Evolutionary conservation across 35 echinoderm and acorn worm genomes (phyloP).

Genomic region (Hemicentrotus pulcherrimus): DNA sequence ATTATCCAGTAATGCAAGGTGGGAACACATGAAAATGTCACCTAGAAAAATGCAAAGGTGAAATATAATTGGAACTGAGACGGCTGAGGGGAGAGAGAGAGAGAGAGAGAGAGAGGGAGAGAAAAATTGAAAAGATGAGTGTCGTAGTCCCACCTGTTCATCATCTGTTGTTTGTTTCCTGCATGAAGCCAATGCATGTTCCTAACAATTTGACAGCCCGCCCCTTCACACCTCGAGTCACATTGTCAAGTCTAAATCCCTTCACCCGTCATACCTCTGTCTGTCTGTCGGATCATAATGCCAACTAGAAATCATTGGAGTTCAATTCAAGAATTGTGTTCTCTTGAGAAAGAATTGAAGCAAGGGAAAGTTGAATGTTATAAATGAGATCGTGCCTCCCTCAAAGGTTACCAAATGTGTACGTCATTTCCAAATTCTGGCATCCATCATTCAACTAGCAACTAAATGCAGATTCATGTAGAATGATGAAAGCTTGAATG

Average conservation of each 20-base stretch:
- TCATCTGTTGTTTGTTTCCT: slow-evolving; percentile 11
- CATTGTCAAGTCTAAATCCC: not conserved
- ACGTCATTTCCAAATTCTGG: no score
- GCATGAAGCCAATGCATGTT: not conserved
- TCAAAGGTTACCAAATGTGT: no score
- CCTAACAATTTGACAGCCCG: not conserved
- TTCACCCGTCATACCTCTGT: not conserved
- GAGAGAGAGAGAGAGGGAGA: not conserved
- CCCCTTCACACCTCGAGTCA: not conserved
- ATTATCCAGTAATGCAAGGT: no score
- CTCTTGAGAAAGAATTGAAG: not conserved
- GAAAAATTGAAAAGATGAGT: not conserved
- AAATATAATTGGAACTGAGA: not conserved
- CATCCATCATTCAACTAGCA: no score
- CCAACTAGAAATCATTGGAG: not conserved
- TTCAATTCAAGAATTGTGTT: not conserved
- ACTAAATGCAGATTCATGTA: no score
- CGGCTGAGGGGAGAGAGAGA: not conserved
- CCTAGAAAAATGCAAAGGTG: no score
- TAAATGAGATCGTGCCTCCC: no score
- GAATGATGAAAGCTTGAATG: no score
- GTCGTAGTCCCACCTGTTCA: not conserved
- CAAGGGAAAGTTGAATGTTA: no score
- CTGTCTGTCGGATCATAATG: not conserved
- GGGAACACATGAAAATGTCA: no score